Evolutionary conservation across 2,113 vertebrate species (phyloP), one percentile per base, ranked within the genome.

Genomic region (Heterocephalus glaber): DNA sequence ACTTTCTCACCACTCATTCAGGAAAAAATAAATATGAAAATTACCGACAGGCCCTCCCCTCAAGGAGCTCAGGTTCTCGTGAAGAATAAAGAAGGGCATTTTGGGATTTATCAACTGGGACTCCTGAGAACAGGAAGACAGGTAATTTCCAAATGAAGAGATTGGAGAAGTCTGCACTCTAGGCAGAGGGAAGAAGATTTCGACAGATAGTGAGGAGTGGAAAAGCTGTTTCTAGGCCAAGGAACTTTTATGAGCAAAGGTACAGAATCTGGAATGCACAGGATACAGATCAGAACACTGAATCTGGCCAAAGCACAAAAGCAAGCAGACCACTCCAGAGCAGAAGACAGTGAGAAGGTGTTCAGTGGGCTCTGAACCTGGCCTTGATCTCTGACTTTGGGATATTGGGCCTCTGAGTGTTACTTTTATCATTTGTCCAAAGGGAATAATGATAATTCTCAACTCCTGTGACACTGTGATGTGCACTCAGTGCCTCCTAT

Each of bases 11-110:
- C 54, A 44, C 41, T 82, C 9, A 11, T 76, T 89, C 54, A n/a
- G 72, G 63, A 95, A 72, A 72, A 89, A 89, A 74, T 44, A 88
- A 86, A 91, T 35, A 65, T 88, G 91, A 90, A 61, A 76, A 74
- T 56, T 74, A 56, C 52, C 3, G 0, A 4, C 6, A 26, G 72
- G 47, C 54, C 81, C 26, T 89, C 5, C 44, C 41, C n/a, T 92
- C 81, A 24, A 72, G 70, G 65, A 86, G 60, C 58, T 86, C 74
- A 77, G 79, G 38, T 47, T 89, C 91, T 94, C 56, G 26, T 61
- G 85, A 77, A 70, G 33, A 84, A 52, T 44, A 28, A 35, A 94
- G 68, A 3, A 33, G 26, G 80, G 35, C 12, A 2, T 86, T 49
- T 49, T 90, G 68, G 87, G 70, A n/a, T 74, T 72, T 70, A 72